Conservation (phyloP, 2,113 vertebrate species). For the Zootoca vivipara region DNA sequence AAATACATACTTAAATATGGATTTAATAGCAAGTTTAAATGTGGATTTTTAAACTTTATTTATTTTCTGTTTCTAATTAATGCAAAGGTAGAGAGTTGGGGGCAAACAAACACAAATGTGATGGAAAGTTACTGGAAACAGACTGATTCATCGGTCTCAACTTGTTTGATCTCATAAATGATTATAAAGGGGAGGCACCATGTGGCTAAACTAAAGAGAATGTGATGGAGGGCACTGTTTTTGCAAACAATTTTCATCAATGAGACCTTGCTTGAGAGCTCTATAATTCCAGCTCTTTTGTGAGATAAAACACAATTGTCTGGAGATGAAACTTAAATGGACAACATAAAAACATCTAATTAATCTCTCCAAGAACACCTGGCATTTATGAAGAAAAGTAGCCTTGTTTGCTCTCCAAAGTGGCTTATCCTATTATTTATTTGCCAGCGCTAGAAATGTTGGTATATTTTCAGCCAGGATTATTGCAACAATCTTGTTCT, state of each 20-base stretch:
- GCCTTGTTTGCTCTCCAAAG: not conserved
- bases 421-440: constrained; percentile 1
- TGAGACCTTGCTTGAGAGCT: not conserved
- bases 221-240: not conserved
- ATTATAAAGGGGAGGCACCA: no score
- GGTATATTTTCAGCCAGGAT: constrained; percentile 6
- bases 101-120: not conserved
- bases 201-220: not conserved
- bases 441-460: not conserved
- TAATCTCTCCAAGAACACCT: constrained; percentile 11
- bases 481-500: not conserved
- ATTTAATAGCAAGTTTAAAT: no score
- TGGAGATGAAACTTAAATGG: constrained; percentile 24
- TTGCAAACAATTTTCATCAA: constrained; percentile 7
- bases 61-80: no score
- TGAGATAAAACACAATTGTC: constrained; percentile 21
- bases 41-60: no score
- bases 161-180: not conserved
- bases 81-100: not conserved
- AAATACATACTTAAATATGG: no score
- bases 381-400: constrained; percentile 18
- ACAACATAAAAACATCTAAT: constrained; percentile 28
- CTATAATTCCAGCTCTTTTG: constrained; percentile 9
- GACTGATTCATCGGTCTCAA: not conserved
- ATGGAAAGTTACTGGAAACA: not conserved